Evolutionary conservation across 2,113 vertebrate species (phyloP).

Genomic region (Tupaia tana): DNA sequence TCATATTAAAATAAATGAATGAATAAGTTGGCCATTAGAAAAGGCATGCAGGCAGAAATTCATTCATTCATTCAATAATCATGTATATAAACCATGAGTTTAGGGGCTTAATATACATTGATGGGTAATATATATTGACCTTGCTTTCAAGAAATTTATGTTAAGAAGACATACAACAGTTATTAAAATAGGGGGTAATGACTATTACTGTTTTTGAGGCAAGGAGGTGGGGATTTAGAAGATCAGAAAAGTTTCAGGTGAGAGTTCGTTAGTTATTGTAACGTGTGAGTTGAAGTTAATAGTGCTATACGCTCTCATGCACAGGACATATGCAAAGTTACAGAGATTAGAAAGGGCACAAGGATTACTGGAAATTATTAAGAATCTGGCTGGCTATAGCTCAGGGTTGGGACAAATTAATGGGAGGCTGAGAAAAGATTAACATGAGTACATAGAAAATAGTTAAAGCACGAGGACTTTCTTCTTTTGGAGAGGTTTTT

Average conservation of each 20-base stretch:
- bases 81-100: background rate
- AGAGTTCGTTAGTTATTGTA: background rate
- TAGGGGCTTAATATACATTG: conserved; percentile 35
- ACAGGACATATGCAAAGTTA: background rate
- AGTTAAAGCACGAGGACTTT: background rate
- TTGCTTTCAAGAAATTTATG: conserved; percentile 21
- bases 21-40: conserved; percentile 13
- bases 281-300: background rate
- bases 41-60: background rate
- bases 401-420: background rate
- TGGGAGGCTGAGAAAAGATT: background rate
- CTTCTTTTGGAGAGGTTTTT: background rate
- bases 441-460: background rate
- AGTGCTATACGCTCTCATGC: background rate
- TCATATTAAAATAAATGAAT: too few species aligned
- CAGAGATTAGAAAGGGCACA: background rate
- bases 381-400: background rate
- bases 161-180: conserved; percentile 12
- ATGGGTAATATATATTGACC: background rate
- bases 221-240: background rate
- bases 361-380: background rate
- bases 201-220: background rate
- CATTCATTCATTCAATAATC: conserved; percentile 5
- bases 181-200: background rate
- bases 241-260: background rate